A percentile compares a stretch with the other conserved stretches of the same genome.
phyloP scores from a whole-genome alignment of 2,888 invertebrate genomes.

The Galerucella pusilla region DNA sequence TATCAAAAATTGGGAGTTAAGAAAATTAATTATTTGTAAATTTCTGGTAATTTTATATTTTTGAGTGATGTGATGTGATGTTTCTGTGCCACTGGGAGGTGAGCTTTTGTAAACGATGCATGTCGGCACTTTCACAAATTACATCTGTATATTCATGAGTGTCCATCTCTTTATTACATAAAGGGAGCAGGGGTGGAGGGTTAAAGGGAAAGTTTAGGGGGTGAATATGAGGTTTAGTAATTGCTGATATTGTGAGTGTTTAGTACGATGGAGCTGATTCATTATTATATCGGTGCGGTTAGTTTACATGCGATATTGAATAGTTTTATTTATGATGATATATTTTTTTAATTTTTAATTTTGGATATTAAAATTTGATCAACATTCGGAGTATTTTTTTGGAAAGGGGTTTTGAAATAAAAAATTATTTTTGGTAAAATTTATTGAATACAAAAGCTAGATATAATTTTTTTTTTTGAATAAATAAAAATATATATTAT shows the following conservation, averaged over 20 bases:
- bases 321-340: no score
- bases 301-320: no score
- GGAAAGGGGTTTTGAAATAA: neutral
- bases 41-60: no score
- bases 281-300: constrained; percentile 1
- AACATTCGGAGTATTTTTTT: no score
- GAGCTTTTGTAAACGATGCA: constrained; percentile 40
- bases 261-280: constrained; percentile 4
- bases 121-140: constrained; percentile 57
- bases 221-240: constrained; percentile 16
- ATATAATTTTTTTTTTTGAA: constrained; percentile 22
- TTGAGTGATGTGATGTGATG: no score
- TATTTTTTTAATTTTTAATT: no score
- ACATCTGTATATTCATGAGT: constrained; percentile 59
- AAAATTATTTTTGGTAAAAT: constrained; percentile 12
- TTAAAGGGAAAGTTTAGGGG: constrained; percentile 2
- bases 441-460: constrained; percentile 28
- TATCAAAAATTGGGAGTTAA: no score
- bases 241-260: constrained; percentile 14
- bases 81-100: constrained; percentile 24
- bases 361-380: no score
- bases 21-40: no score
- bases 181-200: constrained; percentile 3
- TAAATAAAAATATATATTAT: constrained; percentile 35
- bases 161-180: constrained; percentile 40